Evolutionary conservation across 1,140 invertebrate genomes (phyloP), one percentile per base, ranked within the genome.

Genomic region (Mamestra configurata): DNA sequence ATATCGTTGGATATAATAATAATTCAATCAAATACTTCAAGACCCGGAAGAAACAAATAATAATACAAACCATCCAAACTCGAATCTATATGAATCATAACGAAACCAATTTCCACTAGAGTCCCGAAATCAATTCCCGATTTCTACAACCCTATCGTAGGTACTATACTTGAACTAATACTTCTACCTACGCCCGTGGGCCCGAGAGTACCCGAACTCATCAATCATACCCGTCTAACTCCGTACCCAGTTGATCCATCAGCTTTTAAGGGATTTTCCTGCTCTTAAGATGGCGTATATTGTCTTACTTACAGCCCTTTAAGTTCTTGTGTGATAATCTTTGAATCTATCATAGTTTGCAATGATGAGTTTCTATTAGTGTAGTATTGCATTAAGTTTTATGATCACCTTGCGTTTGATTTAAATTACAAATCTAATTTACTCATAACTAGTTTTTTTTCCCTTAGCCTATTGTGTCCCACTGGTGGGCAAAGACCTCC

Each of bases 211-310:
- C 37, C 35, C 68, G 27, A 59, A 59, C 51, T 75, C 64, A 79
- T 79, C 77, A 79, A 79, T 79, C 77, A 79, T 71, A 70, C n/a
- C 35, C 27, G 61, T 61, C 68, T 8, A 68, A 79, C 66, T 64
- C 27, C n/a, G 27, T 15, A 31, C 66, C n/a, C 6, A 40, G 8
- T 61, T 79, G 35, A 79, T 79, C 77, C 77, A 35, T 64, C 66
- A 72, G 37, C 53, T 59, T 43, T 70, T 51, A 55, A 31, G 37
- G 24, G 61, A 46, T 57, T 22, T n/a, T 31, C 5, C 5, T 3
- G 27, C 27, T 1, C 51, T 27, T 37, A 51, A 53, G n/a, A 35
- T 72, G 11, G 10, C 61, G 40, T 49, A 70, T 70, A 70, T 70
- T 70, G 66, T 49, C 66, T 70, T 20, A 64, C 40, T 43, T 11